Conservation (phyloP, 2,797 vertebrate genomes). For the Sebastes diaconus region DNA sequence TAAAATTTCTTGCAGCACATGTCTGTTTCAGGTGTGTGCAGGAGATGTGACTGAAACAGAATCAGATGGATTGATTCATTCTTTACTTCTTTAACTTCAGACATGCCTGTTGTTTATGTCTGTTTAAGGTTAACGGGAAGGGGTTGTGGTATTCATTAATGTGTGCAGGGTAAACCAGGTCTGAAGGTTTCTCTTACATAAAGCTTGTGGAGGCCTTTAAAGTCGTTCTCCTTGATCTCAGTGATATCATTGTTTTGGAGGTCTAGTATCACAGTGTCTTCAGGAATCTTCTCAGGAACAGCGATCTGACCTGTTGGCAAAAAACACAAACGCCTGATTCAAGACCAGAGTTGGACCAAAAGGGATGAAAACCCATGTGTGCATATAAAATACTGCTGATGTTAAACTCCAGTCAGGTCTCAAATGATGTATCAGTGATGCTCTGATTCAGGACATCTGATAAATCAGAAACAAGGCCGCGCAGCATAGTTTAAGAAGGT, state of each 20-base stretch:
- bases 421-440: neutral
- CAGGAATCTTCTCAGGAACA: conserved; percentile 91
- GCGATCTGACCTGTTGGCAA: conserved; percentile 86
- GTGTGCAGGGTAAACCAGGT: neutral
- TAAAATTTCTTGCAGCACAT: neutral
- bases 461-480: neutral
- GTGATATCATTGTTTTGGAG: conserved; percentile 98
- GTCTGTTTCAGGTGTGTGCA: neutral
- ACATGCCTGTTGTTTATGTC: neutral
- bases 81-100: neutral
- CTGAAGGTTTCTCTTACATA: conserved; percentile 85
- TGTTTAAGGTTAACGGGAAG: neutral
- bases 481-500: neutral
- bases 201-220: conserved; percentile 90
- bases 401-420: neutral
- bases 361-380: neutral
- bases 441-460: no score
- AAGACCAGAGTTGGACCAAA: neutral
- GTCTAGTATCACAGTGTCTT: conserved; percentile 91
- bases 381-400: neutral
- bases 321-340: conserved; percentile 19
- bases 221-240: conserved; percentile 95
- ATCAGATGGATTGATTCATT: neutral
- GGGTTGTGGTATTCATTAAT: neutral
- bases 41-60: neutral